phyloP scores from a whole-genome alignment of 2,113 vertebrate species.

The Chlamydotis undulata region DNA sequence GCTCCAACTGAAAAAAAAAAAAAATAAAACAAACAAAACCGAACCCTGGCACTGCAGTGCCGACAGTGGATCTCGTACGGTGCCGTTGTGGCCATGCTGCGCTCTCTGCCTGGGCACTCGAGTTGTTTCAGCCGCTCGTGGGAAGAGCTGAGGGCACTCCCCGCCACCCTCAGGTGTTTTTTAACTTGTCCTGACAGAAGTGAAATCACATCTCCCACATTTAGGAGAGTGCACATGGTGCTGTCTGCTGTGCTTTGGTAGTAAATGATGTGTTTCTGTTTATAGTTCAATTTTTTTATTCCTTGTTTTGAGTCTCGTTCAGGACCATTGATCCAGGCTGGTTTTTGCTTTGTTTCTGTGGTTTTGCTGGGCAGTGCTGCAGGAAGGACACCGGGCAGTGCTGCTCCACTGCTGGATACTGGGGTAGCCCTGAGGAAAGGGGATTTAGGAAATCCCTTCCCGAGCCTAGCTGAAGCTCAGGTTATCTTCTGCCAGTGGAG shows the following conservation, averaged over 20 bases:
- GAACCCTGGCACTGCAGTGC: neutral
- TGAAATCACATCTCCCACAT: neutral
- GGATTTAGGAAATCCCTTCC: neutral
- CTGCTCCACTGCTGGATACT: neutral
- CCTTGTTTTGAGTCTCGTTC: neutral
- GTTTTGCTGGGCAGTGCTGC: neutral
- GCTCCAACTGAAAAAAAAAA: neutral
- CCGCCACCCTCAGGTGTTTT: neutral
- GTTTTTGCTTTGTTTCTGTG: neutral
- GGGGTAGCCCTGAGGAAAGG: neutral
- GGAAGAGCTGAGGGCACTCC: neutral
- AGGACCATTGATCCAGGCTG: neutral
- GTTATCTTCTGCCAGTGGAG: neutral
- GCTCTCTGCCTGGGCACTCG: neutral
- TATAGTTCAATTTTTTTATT: neutral
- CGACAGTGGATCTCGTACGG: accelerated
- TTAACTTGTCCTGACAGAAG: neutral
- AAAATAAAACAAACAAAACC: neutral
- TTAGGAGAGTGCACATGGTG: neutral
- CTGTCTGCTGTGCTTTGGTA: neutral
- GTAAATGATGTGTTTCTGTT: neutral
- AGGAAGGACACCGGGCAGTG: accelerated
- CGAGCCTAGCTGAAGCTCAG: neutral
- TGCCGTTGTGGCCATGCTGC: accelerated
- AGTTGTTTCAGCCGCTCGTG: neutral